A percentile compares a stretch with the other conserved stretches of the same genome.
Conservation (phyloP, 2,797 vertebrate genomes). For the Lycodopsis pacificus region DNA sequence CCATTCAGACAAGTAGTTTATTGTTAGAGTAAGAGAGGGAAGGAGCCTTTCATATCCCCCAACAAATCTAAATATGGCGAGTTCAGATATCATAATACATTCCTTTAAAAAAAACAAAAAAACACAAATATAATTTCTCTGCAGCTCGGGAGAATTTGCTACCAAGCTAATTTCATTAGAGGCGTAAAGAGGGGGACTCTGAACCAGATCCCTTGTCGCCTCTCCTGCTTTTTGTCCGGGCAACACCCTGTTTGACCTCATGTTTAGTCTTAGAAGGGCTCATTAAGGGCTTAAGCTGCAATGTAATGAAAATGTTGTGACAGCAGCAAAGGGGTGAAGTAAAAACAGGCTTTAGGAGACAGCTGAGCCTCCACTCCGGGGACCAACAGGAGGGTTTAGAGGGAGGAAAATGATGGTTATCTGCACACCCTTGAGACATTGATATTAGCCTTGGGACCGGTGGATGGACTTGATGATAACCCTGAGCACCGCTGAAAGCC, state of each 20-base stretch:
- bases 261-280: conserved; percentile 77
- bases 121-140: background rate
- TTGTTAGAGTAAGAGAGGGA: conserved; percentile 5
- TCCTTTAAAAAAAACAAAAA: background rate
- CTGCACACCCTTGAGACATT: conserved; percentile 75
- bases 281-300: conserved; percentile 77
- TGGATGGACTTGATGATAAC: conserved; percentile 80
- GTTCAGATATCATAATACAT: background rate
- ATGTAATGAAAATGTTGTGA: conserved; percentile 83
- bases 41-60: background rate
- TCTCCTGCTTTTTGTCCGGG: conserved; percentile 50
- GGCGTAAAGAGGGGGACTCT: conserved; percentile 8
- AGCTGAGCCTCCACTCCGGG: conserved; percentile 72
- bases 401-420: conserved; percentile 79
- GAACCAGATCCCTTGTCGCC: conserved; percentile 38
- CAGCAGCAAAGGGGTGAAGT: conserved; percentile 73
- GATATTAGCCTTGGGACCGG: conserved; percentile 77
- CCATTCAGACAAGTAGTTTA: conserved; percentile 24
- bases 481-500: conserved; percentile 58
- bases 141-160: conserved; percentile 2
- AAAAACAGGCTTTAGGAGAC: conserved; percentile 77
- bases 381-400: conserved; percentile 64
- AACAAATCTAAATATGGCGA: background rate
- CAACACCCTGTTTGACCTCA: conserved; percentile 75
- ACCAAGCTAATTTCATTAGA: conserved; percentile 23